Conservation (phyloP, 2,113 vertebrate species). For the Dascyllus trimaculatus region DNA sequence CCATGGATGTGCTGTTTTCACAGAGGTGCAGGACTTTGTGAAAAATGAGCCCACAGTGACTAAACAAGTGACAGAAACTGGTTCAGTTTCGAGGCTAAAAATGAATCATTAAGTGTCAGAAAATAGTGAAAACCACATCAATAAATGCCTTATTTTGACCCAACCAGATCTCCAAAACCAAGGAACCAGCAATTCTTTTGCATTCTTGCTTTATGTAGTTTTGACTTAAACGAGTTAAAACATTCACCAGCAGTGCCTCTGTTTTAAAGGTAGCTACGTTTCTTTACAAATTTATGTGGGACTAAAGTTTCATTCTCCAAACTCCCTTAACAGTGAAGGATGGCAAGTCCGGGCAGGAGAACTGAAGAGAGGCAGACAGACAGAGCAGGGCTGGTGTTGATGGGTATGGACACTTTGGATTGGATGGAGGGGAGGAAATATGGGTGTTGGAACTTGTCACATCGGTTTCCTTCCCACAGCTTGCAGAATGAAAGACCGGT, state of each 20-base stretch:
- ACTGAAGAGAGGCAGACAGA: not conserved
- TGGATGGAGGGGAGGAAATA: constrained; percentile 33
- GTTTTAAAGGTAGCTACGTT: not conserved
- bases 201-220: too few relatives aligned
- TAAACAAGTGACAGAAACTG: too few relatives aligned
- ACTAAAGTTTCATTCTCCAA: not conserved
- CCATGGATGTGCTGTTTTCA: too few relatives aligned
- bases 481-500: constrained; percentile 60
- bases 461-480: constrained; percentile 54
- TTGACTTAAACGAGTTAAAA: too few relatives aligned
- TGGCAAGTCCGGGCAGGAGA: constrained; percentile 47
- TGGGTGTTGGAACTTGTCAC: constrained; percentile 70
- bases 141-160: too few relatives aligned
- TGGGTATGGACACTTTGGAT: constrained; percentile 40
- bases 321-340: not conserved
- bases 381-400: constrained; percentile 22
- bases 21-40: too few relatives aligned
- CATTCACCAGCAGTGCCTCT: not conserved
- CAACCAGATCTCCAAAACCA: too few relatives aligned
- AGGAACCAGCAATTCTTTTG: too few relatives aligned
- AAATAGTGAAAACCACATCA: too few relatives aligned
- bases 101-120: too few relatives aligned
- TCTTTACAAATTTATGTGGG: not conserved
- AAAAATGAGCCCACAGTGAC: too few relatives aligned
- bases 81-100: too few relatives aligned